Evolutionary conservation across 1,140 invertebrate genomes (phyloP), one percentile per base, ranked within the genome.

Genomic region (Scaptomyza pallida): DNA sequence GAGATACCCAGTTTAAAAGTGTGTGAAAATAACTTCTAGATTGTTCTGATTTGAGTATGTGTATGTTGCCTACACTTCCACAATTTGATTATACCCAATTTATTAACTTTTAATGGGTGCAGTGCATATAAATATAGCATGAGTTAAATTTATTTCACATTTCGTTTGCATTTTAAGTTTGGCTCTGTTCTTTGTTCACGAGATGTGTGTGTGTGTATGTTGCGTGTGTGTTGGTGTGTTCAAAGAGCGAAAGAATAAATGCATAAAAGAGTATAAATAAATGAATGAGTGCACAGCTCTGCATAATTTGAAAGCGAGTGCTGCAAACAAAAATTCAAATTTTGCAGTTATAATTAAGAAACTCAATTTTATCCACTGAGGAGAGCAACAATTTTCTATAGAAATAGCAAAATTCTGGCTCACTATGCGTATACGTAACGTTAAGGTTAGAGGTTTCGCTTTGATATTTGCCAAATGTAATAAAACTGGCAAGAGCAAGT

Each of bases 101-200:
- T n/a, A 37, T 12, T 3, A 12, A 8, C n/a, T 50, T 33, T 10
- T 5, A 33, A 8, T 19, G 33, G 12, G 30, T 52, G 17, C 50
- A 52, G 43, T 17, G 45, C n/a, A 51, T 40, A 13, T 17, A 61
- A 55, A 75, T 75, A 55, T 73, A 44, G 72, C 72, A 80, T 62
- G 61, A 81, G 72, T 48, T 76, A 72, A 81, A 76, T 65, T 75
- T 73, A 77, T 80, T 80, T 72, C 73, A 71, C 81, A 80, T 77
- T 80, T 86, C 57, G 63, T 74, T 86, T 65, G 56, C 64, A 73
- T 73, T 76, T 83, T 76, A 69, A 76, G 67, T 61, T 83, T 52
- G 15, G n/a, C 13, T 43, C 52, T 16, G 48, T 21, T 63, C 44
- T 55, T 70, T 70, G 60, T 63, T 54, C 41, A 15, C n/a, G 19